Percentiles rank a stretch among this genome's conserved stretches.
These are phyloP conservation scores for Syncerus caffer DNA, from an alignment of 2,797 vertebrate genomes.

Conservation along the genomic window DNA sequence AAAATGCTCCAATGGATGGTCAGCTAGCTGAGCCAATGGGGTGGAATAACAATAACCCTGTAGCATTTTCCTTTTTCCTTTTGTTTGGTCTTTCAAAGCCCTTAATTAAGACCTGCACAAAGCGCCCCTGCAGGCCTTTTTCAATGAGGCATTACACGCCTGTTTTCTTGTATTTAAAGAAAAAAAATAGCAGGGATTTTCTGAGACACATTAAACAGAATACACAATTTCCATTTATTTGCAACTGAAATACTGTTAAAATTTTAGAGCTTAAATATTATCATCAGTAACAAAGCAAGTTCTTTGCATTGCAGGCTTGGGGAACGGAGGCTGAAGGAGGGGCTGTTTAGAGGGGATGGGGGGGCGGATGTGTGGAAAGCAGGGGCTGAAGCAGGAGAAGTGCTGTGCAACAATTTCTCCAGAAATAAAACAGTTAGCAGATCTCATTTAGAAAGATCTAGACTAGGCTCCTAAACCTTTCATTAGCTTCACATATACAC, in stretches of 20 bases:
- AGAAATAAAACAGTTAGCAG: slow-evolving; percentile 11
- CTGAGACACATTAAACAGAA: slow-evolving; percentile 83
- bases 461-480: not conserved
- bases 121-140: slow-evolving; percentile 83
- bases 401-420: not conserved
- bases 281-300: slow-evolving; percentile 68
- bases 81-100: slow-evolving; percentile 88
- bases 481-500: slow-evolving; percentile 32
- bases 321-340: slow-evolving; percentile 29
- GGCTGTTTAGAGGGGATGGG: not conserved
- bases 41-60: slow-evolving; percentile 89
- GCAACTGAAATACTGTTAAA: slow-evolving; percentile 84
- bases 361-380: not conserved
- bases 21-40: slow-evolving; percentile 87
- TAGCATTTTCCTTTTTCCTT: slow-evolving; percentile 87
- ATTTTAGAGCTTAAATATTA: slow-evolving; percentile 83
- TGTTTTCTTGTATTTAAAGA: slow-evolving; percentile 88
- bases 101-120: slow-evolving; percentile 87
- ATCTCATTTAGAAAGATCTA: slow-evolving; percentile 42
- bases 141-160: slow-evolving; percentile 88
- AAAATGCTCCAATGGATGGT: slow-evolving; percentile 90
- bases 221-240: slow-evolving; percentile 84
- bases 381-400: not conserved
- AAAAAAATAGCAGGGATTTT: slow-evolving; percentile 82
- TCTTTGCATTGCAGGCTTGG: slow-evolving; percentile 48